Evolutionary conservation across 2,888 invertebrate species (phyloP), one percentile per base, ranked within the genome.

Genomic region (Lepidocyrtoides sp.): DNA sequence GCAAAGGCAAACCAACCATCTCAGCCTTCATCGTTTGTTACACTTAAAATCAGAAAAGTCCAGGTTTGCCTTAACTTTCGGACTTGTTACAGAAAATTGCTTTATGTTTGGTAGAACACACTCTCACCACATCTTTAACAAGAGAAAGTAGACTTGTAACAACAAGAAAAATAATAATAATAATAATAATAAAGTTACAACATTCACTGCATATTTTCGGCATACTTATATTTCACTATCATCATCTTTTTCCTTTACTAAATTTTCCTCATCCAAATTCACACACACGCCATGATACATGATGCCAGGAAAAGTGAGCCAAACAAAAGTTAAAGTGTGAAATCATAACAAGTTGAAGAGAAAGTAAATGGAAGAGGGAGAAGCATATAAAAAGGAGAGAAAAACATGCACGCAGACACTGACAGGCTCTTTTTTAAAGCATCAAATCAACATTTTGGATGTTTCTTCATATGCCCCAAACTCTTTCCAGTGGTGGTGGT

Each of bases 321-420:
- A 69, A 36, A 63, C 41, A 79, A 84, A 90, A 90, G 84, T 90
- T 90, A 60, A 84, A 88, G 88, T 82, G 88, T 69, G 88, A 82
- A 88, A 82, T 81, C 88, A 72, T 57, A 54, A 82, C 88, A 75
- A 85, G 32, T 79, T 54, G n/a, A 44, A 63, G 23, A 32, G 23
- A 51, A 82, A 72, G 57, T 48, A 48, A 51, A 51, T 32, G 36
- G 36, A 72, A 72, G 26, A 44, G 26, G 20, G 57, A 84, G 32
- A 44, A 41, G 32, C 41, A 77, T 41, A 29, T 26, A 23, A 29
- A 51, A 72, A 29, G 23, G 57, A 36, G 29, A 63, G 57, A 75
- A 48, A 75, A 32, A 79, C 79, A 79, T 26, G 0, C 75, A 17
- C 26, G 7, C 44, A 20, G 26, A n/a, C 14, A 44, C 48, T 75